A percentile compares a stretch with the other conserved stretches of the same genome.
Conservation (phyloP, 2,113 vertebrate genomes). For the Peromyscus leucopus region DNA sequence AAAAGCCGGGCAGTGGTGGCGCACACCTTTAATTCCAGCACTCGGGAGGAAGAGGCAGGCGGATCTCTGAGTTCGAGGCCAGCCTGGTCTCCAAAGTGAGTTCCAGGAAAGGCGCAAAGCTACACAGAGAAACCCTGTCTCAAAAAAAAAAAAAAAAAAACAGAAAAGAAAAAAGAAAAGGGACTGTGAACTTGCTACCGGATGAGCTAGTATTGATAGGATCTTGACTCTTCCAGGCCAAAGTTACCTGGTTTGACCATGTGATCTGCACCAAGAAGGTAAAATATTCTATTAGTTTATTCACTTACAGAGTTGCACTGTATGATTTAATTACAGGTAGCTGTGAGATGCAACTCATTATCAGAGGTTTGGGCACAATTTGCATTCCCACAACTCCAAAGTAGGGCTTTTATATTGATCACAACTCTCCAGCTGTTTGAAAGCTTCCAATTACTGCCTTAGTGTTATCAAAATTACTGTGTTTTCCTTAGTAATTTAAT, state of each 20-base stretch:
- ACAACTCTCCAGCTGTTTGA: constrained; percentile 38
- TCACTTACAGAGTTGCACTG: not conserved
- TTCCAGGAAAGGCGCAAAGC: too few species aligned
- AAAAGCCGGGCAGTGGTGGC: too few species aligned
- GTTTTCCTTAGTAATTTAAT: constrained; percentile 66
- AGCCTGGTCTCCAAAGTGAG: too few species aligned
- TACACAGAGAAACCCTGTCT: too few species aligned
- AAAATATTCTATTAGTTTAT: constrained; percentile 40
- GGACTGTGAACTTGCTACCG: constrained; percentile 51
- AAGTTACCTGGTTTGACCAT: constrained; percentile 27
- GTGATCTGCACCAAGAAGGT: constrained; percentile 14
- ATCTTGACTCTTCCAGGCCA: not conserved
- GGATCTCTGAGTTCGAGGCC: too few species aligned
- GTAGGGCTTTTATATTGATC: constrained; percentile 9
- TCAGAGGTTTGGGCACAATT: not conserved
- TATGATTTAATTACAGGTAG: not conserved
- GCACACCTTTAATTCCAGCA: too few species aligned
- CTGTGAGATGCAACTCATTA: not conserved
- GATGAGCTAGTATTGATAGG: not conserved
- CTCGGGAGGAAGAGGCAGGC: too few species aligned
- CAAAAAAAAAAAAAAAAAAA: too few species aligned
- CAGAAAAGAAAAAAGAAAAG: too few species aligned
- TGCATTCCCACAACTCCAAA: constrained; percentile 24
- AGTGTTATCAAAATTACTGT: constrained; percentile 64
- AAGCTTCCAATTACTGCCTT: constrained; percentile 65